Base-by-base conservation (phyloP, 2,888 invertebrate species). In the Hypsopygia costalis region DNA sequence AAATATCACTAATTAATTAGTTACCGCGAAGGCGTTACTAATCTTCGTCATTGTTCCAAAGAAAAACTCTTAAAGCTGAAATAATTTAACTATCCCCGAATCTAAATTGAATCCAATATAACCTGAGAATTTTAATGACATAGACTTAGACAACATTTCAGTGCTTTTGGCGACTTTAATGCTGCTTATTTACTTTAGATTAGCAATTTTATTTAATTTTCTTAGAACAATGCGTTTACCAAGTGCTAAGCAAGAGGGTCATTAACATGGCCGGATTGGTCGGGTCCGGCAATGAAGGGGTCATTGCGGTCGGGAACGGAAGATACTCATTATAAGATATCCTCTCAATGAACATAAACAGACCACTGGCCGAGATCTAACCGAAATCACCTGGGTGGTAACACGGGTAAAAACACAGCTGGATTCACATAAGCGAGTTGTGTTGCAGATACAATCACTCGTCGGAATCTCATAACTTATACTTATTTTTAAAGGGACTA, bases 271-370 rank as follows among this genome's bases (percentile, higher is more conserved):
- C 73, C 58, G 50, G 48, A 58, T 56, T 52, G 54, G 58, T 59
- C 49, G 46, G 57, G 55, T 3, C 2, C n/a, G 52, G 68, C 66
- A 61, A 63, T 62, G 51, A 55, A 49, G 66, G 64, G 65, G 58
- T 58, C 52, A 56, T 49, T 57, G 69, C 66, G 69, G 73, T 68
- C 60, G 60, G 51, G 47, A 67, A 51, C 74, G 78, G 77, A 77
- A 69, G 67, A 55, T 59, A 58, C 57, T 69, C 66, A 70, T 76
- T 72, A 75, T 55, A 52, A 63, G 57, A 66, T 59, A 61, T 63
- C 62, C 66, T 59, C 55, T 55, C 55, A 56, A 52, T 58, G 55
- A 55, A 51, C 43, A 60, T 58, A 54, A 46, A 36, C 43, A 30
- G 39, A 31, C 31, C 27, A 41, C 41, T 37, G 38, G 41, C n/a